Evolutionary conservation across 1,140 invertebrate species (phyloP).

Genomic region (Gryon sp.): DNA sequence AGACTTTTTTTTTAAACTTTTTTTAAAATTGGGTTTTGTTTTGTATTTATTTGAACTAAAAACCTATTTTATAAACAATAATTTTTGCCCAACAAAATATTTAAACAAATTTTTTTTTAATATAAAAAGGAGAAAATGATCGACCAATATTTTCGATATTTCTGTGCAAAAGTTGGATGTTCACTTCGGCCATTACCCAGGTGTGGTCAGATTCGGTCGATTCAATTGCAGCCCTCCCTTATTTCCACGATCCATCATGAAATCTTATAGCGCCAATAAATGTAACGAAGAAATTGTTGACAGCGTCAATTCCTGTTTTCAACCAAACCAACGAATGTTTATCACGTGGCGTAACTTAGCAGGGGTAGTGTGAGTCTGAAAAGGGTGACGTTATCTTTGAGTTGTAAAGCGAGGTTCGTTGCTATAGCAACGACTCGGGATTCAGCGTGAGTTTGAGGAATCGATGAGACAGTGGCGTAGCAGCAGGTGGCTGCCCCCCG

Average conservation of each 20-base stretch:
- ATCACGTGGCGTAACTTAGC: conserved; percentile 69
- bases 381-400: conserved; percentile 57
- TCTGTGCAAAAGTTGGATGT: no score
- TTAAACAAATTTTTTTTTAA: no score
- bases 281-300: background rate
- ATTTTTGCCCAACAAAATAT: no score
- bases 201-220: conserved; percentile 1
- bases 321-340: conserved; percentile 64
- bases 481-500: conserved; percentile 73
- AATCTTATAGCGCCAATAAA: background rate
- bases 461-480: conserved; percentile 79
- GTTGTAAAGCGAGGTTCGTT: conserved; percentile 70
- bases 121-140: no score
- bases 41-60: no score
- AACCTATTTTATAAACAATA: no score
- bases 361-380: conserved; percentile 48
- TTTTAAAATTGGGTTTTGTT: no score
- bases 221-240: background rate
- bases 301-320: conserved; percentile 2
- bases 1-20: no score
- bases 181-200: no score
- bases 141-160: no score
- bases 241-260: background rate
- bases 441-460: conserved; percentile 74
- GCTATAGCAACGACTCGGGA: conserved; percentile 72